Conservation (phyloP, 2,797 vertebrate genomes). For the Malacoctenus gilli region DNA sequence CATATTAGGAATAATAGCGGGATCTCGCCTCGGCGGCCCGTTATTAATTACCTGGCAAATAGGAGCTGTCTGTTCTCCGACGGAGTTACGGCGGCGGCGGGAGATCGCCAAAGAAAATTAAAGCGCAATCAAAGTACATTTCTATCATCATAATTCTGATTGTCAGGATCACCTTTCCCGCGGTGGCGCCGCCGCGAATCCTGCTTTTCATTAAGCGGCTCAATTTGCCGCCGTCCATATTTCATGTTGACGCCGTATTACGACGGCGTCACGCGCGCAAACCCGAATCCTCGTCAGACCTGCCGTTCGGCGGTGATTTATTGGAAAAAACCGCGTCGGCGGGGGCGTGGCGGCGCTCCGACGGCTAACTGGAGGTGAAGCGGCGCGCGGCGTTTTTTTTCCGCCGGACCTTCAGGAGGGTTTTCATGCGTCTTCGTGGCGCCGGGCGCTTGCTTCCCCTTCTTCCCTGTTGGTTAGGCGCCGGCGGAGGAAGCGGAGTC, state of each 20-base stretch:
- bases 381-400: too few relatives aligned
- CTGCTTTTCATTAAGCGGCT: constrained; percentile 91
- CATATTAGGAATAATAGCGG: constrained; percentile 95
- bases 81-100: constrained; percentile 72
- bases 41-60: constrained; percentile 86
- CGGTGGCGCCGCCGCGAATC: constrained; percentile 85
- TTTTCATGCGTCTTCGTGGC: too few relatives aligned
- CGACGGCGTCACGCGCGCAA: constrained; percentile 84
- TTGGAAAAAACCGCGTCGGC: too few relatives aligned
- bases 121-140: constrained; percentile 89
- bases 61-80: constrained; percentile 80
- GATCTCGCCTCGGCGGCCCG: constrained; percentile 87
- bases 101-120: constrained; percentile 85
- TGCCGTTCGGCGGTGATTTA: constrained; percentile 90
- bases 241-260: constrained; percentile 90
- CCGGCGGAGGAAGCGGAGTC: constrained; percentile 74
- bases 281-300: constrained; percentile 87
- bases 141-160: constrained; percentile 92
- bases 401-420: too few relatives aligned
- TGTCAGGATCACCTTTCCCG: constrained; percentile 84
- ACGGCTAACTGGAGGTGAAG: too few relatives aligned
- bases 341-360: too few relatives aligned
- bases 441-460: too few relatives aligned
- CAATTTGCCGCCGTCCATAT: constrained; percentile 91
- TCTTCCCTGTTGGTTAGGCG: constrained; percentile 75